Base-by-base conservation (phyloP, 92 coral and sea anemone genomes). In the Actinostola sp. region DNA sequence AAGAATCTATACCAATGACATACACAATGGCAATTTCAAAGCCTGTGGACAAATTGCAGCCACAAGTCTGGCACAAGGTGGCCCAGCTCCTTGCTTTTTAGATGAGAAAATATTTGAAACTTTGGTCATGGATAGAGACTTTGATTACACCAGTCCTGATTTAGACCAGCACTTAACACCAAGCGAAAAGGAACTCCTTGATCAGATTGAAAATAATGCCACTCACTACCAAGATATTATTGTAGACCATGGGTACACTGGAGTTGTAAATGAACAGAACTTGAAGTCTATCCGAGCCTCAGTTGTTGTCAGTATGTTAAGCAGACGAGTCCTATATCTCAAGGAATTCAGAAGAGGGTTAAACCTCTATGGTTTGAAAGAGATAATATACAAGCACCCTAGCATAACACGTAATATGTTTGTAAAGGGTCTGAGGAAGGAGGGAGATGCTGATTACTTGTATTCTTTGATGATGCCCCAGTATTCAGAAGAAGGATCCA, bases 31-130 rank as follows among this genome's bases (percentile, higher is more conserved):
- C 39, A 71, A 69, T 66, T 79, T 88, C 66, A 59, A 67, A 63
- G 78, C 89, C 61, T 74, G 89, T 75, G 82, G 86, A 28, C 65
- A 80, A 76, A 61, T 86, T 39, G 78, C 71, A 45, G 87, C 91
- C 30, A 71, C 84, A 52, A 76, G 81, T 52, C 49, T 87, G 34
- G 88, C 75, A 45, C 84, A 87, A 72, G 85, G 88, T 36, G 82
- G 88, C 19, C 88, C 84, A 54, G 61, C 82, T 11, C 88, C 88
- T 10, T 63, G 76, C 66, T 86, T 86, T 66, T 30, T 81, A 33
- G 76, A 73, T 74, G 77, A 73, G 43, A 61, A 68, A 57, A 73
- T 68, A 13, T 86, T 59, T 39, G 54, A 85, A 56, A 71, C 71
- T 71, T 67, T 67, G 49, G 59, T 79, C n/a, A 26, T 28, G 49